These are phyloP conservation scores for Lithosia quadra DNA, from an alignment of 2,888 invertebrate genomes.

Conservation along the genomic window DNA sequence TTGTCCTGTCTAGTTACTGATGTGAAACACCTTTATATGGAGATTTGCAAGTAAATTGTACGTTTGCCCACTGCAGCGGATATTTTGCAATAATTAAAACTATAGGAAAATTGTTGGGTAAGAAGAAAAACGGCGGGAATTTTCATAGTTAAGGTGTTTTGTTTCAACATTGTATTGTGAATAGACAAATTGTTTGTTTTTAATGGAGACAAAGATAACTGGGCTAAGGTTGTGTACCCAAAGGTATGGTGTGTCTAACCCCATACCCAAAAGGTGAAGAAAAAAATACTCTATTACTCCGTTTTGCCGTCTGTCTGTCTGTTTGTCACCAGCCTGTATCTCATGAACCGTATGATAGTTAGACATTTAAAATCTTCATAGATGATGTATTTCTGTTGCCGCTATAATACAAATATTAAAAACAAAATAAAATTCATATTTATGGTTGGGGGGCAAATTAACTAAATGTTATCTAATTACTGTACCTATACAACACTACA, in stretches of 20 bases:
- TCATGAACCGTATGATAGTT: no score
- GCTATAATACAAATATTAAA: no score
- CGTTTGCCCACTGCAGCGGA: slow-evolving; percentile 34
- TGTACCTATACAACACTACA: not conserved
- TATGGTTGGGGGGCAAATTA: no score
- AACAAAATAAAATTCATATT: no score
- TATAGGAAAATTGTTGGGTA: slow-evolving; percentile 31
- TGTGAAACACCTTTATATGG: slow-evolving; percentile 52
- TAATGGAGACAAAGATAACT: not conserved
- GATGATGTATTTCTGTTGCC: no score
- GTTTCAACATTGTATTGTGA: slow-evolving; percentile 8
- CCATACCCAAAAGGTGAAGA: no score
- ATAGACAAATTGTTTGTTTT: not conserved
- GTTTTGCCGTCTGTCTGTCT: no score
- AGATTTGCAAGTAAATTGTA: slow-evolving; percentile 52
- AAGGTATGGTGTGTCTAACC: no score
- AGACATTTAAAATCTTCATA: no score
- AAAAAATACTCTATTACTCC: no score
- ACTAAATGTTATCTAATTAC: not conserved
- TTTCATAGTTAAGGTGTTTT: slow-evolving; percentile 9
- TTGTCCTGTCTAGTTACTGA: slow-evolving; percentile 45
- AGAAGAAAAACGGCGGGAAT: slow-evolving; percentile 28
- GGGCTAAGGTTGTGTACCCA: not conserved
- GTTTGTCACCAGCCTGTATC: no score
- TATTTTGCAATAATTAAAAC: slow-evolving; percentile 50